Conservation (phyloP, 2,888 invertebrate species). For the Orthosia cruda region DNA sequence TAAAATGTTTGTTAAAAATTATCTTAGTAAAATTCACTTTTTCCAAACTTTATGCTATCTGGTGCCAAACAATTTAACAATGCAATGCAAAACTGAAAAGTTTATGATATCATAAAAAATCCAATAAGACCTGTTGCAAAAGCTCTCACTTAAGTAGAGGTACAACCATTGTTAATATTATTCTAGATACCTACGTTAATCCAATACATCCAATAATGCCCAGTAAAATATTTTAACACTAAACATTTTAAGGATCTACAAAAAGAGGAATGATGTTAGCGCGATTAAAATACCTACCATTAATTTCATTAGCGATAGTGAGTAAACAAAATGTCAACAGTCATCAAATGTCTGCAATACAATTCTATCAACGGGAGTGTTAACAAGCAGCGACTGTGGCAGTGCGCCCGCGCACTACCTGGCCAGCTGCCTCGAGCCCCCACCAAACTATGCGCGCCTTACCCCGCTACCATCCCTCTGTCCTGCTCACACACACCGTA, state of each 20-base stretch:
- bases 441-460: slow-evolving; percentile 84
- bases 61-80: neutral
- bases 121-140: neutral
- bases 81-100: neutral
- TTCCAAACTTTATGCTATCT: neutral
- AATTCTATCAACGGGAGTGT: slow-evolving; percentile 87
- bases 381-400: slow-evolving; percentile 89
- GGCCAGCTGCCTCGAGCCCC: slow-evolving; percentile 90
- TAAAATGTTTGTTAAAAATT: neutral
- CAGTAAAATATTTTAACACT: neutral
- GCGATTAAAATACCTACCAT: slow-evolving; percentile 63
- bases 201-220: too few relatives aligned
- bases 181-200: too few relatives aligned
- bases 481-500: slow-evolving; percentile 84
- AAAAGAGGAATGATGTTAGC: slow-evolving; percentile 20
- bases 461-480: slow-evolving; percentile 85
- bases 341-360: slow-evolving; percentile 83
- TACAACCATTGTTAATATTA: too few relatives aligned
- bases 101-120: neutral
- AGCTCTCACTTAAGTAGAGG: neutral
- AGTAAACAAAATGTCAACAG: slow-evolving; percentile 80
- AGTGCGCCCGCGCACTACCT: slow-evolving; percentile 89
- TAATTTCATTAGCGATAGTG: slow-evolving; percentile 73
- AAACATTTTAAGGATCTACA: slow-evolving; percentile 17
- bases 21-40: neutral